A percentile compares a stretch with the other conserved stretches of the same genome.
Conservation (phyloP, 2,113 vertebrate genomes). For the Pyxicephalus adspersus region DNA sequence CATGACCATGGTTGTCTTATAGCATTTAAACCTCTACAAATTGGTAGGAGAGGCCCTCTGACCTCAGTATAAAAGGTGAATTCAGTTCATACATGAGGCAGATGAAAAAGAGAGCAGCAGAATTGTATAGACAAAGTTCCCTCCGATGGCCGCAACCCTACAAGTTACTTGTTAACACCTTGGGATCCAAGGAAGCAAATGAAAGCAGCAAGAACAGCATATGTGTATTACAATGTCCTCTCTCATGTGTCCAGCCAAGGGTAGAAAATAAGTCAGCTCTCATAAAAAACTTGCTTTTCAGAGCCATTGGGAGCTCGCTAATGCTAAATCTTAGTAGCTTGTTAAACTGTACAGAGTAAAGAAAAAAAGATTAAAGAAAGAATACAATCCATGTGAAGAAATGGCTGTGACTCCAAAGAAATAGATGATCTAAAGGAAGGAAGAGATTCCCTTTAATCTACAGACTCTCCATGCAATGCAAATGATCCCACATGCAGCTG, state of each 20-base stretch:
- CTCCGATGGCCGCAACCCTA: slow-evolving; percentile 8
- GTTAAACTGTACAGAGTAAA: slow-evolving; percentile 68
- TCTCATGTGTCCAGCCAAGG: slow-evolving; percentile 59
- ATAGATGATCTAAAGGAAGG: slow-evolving; percentile 78
- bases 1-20: background rate
- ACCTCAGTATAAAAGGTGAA: slow-evolving; percentile 31
- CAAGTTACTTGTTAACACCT: slow-evolving; percentile 51
- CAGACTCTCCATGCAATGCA: slow-evolving; percentile 75
- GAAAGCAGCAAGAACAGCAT: slow-evolving; percentile 55
- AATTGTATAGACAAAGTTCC: slow-evolving; percentile 31
- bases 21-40: background rate
- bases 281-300: slow-evolving; percentile 71
- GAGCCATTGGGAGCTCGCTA: slow-evolving; percentile 65
- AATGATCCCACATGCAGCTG: slow-evolving; percentile 79
- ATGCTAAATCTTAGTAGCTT: slow-evolving; percentile 72
- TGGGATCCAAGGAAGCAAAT: slow-evolving; percentile 26
- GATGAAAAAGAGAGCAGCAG: slow-evolving; percentile 30
- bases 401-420: slow-evolving; percentile 74
- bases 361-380: slow-evolving; percentile 75
- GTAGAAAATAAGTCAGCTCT: slow-evolving; percentile 74
- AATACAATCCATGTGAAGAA: slow-evolving; percentile 73
- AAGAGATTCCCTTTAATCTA: slow-evolving; percentile 75
- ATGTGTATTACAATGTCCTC: slow-evolving; percentile 60
- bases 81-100: slow-evolving; percentile 32
- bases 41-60: background rate